Base-by-base conservation (phyloP, 2,797 vertebrate genomes). In the Urosaurus nigricauda region DNA sequence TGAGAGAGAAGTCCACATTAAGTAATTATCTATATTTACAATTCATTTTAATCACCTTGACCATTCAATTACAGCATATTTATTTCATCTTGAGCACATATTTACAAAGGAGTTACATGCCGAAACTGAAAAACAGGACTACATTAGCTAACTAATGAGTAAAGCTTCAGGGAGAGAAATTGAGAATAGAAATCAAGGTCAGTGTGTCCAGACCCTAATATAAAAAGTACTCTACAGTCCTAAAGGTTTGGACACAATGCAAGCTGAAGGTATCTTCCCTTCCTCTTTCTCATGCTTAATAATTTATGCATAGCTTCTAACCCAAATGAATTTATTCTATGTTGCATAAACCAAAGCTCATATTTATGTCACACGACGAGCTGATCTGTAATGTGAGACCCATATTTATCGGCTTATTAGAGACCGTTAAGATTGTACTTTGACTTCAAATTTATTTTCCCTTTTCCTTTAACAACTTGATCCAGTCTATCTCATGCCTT, bases 381-480 rank as follows among this genome's bases (percentile, higher is more conserved):
- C 80, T 56, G 19, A 58, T 89, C 71, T 94, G 90, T 83, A 89
- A 12, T 68, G 68, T 92, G 80, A 92, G 90, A 74, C 81, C 89
- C 63, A 9, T 3, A 91, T 92, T 93, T 90, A 94, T 92, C 78
- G 90, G 43, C 0, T 92, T 93, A 89, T 93, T 92, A 94, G 80
- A 87, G 2, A 1, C 32, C 56, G 51, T 84, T 92, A 84, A 51
- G 75, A 90, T 29, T 90, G 63, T 84, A 91, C 89, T 93, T 79
- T 74, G 84, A 60, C 35, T 90, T 90, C 87, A 90, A 75, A 90
- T 90, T 93, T 92, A 90, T 84, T 94, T 94, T 70, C 86, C 89
- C 26, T 95, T 95, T 96, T 93, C 93, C 85, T 82, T 93, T 84
- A 74, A 93, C 88, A 74, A 60, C 56, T 93, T 89, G 56, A 89